Base-by-base conservation (phyloP, 1,140 invertebrate species). In the Hyles vespertilio region DNA sequence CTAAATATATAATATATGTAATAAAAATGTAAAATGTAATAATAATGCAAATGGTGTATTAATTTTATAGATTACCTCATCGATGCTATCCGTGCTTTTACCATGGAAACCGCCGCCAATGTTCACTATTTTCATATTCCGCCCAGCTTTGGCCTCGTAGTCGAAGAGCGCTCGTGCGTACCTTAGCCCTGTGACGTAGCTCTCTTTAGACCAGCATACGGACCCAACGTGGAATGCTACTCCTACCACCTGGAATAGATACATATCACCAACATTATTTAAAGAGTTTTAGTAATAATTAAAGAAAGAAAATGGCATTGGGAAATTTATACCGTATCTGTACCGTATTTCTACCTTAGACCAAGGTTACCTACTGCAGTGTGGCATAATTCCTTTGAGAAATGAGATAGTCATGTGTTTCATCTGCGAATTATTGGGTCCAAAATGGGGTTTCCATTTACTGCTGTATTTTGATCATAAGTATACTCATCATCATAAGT, bases 61-160 rank as follows among this genome's bases (percentile, higher is more conserved):
- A 40, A 40, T 5, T 40, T 5, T n/a, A 47, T 22, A 5, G 46
- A n/a, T 12, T 32, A 73, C 69, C 61, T 69, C 32, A 50, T 74
- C 66, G 32, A 77, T 69, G 32, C 62, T 63, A 40, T 74, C 61
- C 8, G 50, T 71, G 6, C 11, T 52, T 6, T 73, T 67, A 55
- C 77, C 69, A n/a, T 69, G 53, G 32, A 78, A 78, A 6, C 75
- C 75, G 5, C 72, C 75, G 10, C 73, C 73, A 32, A 75, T 70
- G 52, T 78, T 70, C 0, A 78, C 65, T 5, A 74, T 74, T 32
- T 33, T 61, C 71, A 72, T 73, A 4, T 43, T 32, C 47, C 67
- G 61, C 5, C 70, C 70, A 44, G 48, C 49, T 5, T 10, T n/a
- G 22, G 49, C 36, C 33, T 58, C 56, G 49, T 58, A 12, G 33